Conservation (phyloP, 2,113 vertebrate species). For the Takifugu flavidus region DNA sequence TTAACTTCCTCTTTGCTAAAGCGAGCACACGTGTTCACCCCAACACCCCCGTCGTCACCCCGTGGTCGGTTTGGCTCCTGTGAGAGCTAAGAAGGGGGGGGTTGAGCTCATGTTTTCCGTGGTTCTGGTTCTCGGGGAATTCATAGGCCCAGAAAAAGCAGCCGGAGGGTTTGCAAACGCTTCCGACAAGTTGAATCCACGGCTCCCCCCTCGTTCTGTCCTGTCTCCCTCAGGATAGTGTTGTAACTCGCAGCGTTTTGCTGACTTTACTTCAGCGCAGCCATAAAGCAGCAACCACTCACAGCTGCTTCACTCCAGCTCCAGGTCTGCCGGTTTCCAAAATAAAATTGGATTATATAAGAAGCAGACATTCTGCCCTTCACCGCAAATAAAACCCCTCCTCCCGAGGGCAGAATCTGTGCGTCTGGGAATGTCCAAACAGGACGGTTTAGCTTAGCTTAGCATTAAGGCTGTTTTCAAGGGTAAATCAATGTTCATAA, state of each 20-base stretch:
- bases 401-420: background rate
- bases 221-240: background rate
- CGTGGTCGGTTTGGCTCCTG: slow-evolving; percentile 25
- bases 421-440: too few relatives aligned
- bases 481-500: too few relatives aligned
- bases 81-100: slow-evolving; percentile 2
- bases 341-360: slow-evolving; percentile 31
- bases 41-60: slow-evolving; percentile 38
- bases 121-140: slow-evolving; percentile 45
- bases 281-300: slow-evolving; percentile 23
- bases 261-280: slow-evolving; percentile 14
- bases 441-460: too few relatives aligned
- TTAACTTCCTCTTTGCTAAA: background rate
- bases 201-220: slow-evolving; percentile 21
- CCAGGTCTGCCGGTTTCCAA: slow-evolving; percentile 11
- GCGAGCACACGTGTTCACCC: background rate
- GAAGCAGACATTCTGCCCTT: slow-evolving; percentile 19
- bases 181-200: slow-evolving; percentile 44
- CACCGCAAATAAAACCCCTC: background rate
- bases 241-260: background rate
- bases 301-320: slow-evolving; percentile 11
- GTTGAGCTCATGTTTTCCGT: slow-evolving; percentile 57
- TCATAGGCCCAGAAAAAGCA: slow-evolving; percentile 49
- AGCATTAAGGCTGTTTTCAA: too few relatives aligned
- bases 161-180: slow-evolving; percentile 59